Evolutionary conservation across 2,888 invertebrate genomes (phyloP).

Genomic region (Chrysodeixis includens): DNA sequence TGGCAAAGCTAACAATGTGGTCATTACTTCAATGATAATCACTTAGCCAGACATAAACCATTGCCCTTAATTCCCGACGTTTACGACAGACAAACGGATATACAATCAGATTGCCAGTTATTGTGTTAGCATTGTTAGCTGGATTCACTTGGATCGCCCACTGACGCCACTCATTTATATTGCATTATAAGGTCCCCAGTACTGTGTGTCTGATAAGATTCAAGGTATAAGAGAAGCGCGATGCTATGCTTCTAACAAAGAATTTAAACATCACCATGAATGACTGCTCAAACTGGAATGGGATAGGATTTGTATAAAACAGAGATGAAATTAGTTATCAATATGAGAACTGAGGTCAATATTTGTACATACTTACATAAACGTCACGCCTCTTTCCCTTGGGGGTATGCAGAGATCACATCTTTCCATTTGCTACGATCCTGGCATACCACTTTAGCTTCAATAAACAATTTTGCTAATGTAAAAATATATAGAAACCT

Average conservation of each 20-base stretch:
- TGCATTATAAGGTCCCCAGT: conserved; percentile 11
- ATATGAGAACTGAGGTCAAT: no score
- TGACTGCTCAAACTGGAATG: no score
- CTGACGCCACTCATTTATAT: conserved; percentile 17
- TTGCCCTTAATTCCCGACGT: conserved; percentile 29
- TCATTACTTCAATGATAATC: neutral
- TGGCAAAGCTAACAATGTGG: neutral
- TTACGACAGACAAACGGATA: conserved; percentile 29
- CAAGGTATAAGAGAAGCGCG: neutral
- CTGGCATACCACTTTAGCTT: no score
- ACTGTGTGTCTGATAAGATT: neutral
- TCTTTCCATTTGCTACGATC: no score
- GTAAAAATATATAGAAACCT: no score
- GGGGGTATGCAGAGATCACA: no score
- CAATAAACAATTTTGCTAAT: no score
- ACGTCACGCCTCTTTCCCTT: no score
- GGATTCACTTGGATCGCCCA: conserved; percentile 41
- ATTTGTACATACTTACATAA: no score
- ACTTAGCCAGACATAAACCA: conserved; percentile 11
- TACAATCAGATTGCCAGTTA: conserved; percentile 39
- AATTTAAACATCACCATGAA: no score
- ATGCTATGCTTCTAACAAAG: neutral
- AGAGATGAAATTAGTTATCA: no score
- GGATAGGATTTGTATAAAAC: no score
- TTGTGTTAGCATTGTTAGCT: conserved; percentile 40